Base-by-base conservation (phyloP, 2,797 vertebrate genomes). In the Anomalospiza imberbis region DNA sequence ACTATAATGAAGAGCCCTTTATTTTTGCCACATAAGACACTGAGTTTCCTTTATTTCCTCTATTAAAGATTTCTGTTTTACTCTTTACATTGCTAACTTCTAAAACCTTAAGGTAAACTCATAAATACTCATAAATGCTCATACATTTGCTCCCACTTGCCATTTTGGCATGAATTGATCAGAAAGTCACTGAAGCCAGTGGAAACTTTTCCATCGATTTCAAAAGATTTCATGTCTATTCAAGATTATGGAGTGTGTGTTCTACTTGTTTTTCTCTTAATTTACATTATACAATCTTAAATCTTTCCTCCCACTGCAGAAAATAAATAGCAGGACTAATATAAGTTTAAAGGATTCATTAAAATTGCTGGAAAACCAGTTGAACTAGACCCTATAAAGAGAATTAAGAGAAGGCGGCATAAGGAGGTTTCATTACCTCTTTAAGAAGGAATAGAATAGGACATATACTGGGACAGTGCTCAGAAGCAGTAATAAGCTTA, bases 171-270 rank as follows among this genome's bases (percentile, higher is more conserved):
- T 32, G 9, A 92, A 21, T 17, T 58, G 28, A 55, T 48, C 17
- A 65, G 9, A 13, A 79, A 81, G 31, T 28, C 36, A 63, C 28
- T 38, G 44, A 85, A 83, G 12, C 31, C 28, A 51, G 26, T 32
- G 18, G 48, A 85, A 95, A 53, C 14, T 17, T 91, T n/a, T 85
- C 42, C 53, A 85, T 34, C 17, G 17, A 47, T 75, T 91, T 90
- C 34, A 61, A 50, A 85, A 70, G 3, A 31, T 8, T 78, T 85
- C 17, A 40, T 3, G 4, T 3, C 14, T 62, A 31, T 67, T 77
- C 29, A 81, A 2, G 1, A 1, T 26, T 68, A 42, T 2, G 51
- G 20, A 63, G 17, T 7, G n/a, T 13, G 13, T 19, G 10, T n/a
- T 72, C 42, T 53, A n/a, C 10, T 72, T 77, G 26, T 9, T 84